phyloP scores from a whole-genome alignment of 2,113 vertebrate genomes.

The Callipepla californica region DNA sequence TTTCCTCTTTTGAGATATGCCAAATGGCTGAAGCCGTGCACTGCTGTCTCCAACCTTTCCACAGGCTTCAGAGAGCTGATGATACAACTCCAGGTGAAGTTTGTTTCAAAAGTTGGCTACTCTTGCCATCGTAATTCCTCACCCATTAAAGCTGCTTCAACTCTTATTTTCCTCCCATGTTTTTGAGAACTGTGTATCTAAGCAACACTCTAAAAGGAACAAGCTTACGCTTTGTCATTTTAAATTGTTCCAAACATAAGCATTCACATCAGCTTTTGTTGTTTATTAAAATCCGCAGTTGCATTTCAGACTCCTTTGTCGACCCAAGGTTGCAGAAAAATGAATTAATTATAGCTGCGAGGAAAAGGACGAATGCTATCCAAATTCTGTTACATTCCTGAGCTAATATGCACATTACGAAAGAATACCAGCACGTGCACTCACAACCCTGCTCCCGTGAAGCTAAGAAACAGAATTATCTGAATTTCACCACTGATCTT shows the following conservation, averaged over 20 bases:
- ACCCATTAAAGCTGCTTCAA: neutral
- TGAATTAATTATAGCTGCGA: neutral
- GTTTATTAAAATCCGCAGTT: neutral
- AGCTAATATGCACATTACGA: neutral
- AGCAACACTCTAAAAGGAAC: constrained; percentile 43
- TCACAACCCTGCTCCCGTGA: neutral
- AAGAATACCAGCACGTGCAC: neutral
- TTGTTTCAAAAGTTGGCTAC: neutral
- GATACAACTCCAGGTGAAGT: neutral
- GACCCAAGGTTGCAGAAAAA: neutral
- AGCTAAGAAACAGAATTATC: neutral
- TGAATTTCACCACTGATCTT: neutral
- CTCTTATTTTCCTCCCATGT: neutral
- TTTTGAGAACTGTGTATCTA: constrained; percentile 38
- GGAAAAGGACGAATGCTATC: neutral
- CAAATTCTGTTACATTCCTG: neutral
- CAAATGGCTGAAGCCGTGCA: neutral
- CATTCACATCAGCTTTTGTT: neutral
- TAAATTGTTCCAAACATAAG: neutral
- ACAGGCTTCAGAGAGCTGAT: neutral
- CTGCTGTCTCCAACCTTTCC: neutral
- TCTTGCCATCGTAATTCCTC: neutral
- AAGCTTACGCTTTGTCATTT: constrained; percentile 19
- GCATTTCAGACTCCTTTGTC: neutral
- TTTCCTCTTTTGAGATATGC: neutral